Evolutionary conservation across 2,888 invertebrate species (phyloP), one percentile per base, ranked within the genome.

Genomic region (Allophyes oxyacanthae): DNA sequence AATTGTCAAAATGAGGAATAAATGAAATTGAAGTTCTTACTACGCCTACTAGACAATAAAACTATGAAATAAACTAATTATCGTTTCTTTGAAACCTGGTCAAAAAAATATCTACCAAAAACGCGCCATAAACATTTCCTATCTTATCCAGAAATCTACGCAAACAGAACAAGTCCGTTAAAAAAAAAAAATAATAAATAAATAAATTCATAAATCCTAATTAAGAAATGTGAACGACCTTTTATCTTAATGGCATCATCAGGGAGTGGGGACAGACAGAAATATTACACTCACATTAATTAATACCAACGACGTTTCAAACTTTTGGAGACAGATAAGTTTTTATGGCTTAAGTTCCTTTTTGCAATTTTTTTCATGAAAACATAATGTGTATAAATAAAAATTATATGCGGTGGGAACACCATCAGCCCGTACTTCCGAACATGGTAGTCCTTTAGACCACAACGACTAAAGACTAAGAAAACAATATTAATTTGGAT

Each of bases 141-240:
- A 20, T 20, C 20, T 20, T 3, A 3, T 20, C 20, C 20, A 20
- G 36, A 42, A 52, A 42, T 34, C 34, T 8, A 36, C 15, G 7
- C 14, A 38, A 43, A 36, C 36, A 14, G 8, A 8, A 15, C 48
- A 10, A 58, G 34, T 42, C 57, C 52, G 41, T 58, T 64, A 46
- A n/a, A n/a, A n/a, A n/a, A n/a, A n/a, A n/a, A n/a, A n/a, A n/a
- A n/a, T n/a, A n/a, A n/a, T n/a, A n/a, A n/a, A n/a, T n/a, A n/a
- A n/a, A n/a, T n/a, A n/a, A n/a, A 54, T 68, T 64, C 64, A 73
- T 73, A 68, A 72, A 76, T 68, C 58, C 15, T 40, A 69, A 76
- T 73, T 73, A 69, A 33, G 34, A 11, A 28, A 46, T 46, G 73
- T 69, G 64, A 68, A 68, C 62, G 64, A 42, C 64, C 77, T 45